Evolutionary conservation across 2,797 vertebrate species (phyloP).

Genomic region (Channa striata): DNA sequence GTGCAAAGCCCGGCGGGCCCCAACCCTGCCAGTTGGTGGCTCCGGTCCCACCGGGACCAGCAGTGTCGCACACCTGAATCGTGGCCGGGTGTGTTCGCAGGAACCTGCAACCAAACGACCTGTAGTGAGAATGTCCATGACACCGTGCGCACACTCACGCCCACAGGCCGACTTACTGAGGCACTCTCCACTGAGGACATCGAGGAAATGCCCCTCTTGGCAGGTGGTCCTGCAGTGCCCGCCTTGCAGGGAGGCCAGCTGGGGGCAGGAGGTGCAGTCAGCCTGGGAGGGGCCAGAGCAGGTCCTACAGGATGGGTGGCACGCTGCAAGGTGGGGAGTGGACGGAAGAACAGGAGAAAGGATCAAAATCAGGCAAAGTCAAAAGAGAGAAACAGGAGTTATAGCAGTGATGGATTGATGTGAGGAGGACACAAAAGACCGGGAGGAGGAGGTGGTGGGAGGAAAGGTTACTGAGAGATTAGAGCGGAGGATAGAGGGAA

Average conservation of each 20-base stretch:
- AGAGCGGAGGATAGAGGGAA: neutral
- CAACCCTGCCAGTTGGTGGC: conserved; percentile 17
- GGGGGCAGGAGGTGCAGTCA: conserved; percentile 89
- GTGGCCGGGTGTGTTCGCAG: neutral
- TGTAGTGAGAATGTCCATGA: neutral
- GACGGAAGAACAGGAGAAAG: neutral
- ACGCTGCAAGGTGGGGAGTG: conserved; percentile 77
- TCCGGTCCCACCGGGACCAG: conserved; percentile 15
- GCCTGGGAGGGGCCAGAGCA: conserved; percentile 87
- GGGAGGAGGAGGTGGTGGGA: neutral
- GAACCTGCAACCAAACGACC: neutral
- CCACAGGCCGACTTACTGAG: conserved; percentile 83
- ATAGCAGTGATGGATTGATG: neutral
- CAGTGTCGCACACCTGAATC: neutral
- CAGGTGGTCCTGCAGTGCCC: conserved; percentile 90
- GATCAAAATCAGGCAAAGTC: neutral
- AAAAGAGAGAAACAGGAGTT: too few species aligned
- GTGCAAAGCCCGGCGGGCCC: neutral
- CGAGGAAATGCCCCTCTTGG: conserved; percentile 87
- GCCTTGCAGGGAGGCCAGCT: conserved; percentile 69
- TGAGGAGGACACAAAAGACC: neutral
- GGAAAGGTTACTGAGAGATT: too few species aligned
- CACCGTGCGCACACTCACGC: neutral
- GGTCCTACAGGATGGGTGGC: conserved; percentile 90
- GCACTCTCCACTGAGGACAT: conserved; percentile 84